A percentile compares a stretch with the other conserved stretches of the same genome.
These are phyloP conservation scores for Numida meleagris DNA, from an alignment of 2,113 vertebrate species.

Conservation along the genomic window DNA sequence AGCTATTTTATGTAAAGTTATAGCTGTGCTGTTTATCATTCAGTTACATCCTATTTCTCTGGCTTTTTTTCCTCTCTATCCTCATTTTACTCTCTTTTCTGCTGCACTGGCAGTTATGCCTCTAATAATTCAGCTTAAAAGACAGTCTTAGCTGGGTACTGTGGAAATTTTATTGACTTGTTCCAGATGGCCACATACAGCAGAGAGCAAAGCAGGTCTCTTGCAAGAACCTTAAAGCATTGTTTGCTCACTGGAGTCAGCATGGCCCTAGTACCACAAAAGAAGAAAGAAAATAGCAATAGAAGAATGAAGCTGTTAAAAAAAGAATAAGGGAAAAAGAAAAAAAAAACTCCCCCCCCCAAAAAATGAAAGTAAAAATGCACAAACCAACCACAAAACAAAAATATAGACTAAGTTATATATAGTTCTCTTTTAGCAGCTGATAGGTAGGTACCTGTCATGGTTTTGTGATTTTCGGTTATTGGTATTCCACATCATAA, in stretches of 20 bases:
- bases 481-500: no score
- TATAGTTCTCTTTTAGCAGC: not conserved
- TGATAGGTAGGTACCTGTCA: not conserved
- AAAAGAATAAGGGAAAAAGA: not conserved
- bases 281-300: not conserved
- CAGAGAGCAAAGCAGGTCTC: not conserved
- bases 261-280: not conserved
- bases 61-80: not conserved
- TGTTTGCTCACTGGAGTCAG: not conserved
- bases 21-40: not conserved
- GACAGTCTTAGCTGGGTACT: not conserved
- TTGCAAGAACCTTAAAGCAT: not conserved
- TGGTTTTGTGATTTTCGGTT: no score
- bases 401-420: not conserved
- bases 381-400: not conserved
- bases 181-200: not conserved
- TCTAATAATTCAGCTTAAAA: not conserved
- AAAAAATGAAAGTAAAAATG: no score
- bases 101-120: not conserved
- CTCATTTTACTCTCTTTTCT: not conserved
- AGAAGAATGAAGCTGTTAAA: not conserved
- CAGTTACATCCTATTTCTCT: not conserved
- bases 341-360: no score
- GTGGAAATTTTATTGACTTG: not conserved
- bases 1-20: not conserved